Evolutionary conservation across 1,140 invertebrate genomes (phyloP).

Genomic region (Pachyrhynchus sulphureomaculatus): DNA sequence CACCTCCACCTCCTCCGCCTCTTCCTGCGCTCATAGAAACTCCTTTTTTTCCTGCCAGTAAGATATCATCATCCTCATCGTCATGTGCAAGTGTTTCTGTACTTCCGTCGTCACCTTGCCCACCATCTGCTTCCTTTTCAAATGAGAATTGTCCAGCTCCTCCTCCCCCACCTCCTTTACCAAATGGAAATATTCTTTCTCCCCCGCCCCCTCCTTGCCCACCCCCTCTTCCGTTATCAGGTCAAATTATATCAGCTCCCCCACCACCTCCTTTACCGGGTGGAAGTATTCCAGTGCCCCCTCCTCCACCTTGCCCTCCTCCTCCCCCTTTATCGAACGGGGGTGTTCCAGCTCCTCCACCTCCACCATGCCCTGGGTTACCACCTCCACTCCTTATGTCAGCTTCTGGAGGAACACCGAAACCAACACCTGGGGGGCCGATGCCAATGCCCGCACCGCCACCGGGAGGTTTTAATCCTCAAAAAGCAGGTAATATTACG

Average conservation of each 20-base stretch:
- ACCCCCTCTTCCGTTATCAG: too few relatives aligned
- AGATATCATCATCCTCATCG: too few relatives aligned
- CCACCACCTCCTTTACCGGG: neutral
- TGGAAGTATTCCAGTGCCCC: too few relatives aligned
- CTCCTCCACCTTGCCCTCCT: conserved; percentile 50
- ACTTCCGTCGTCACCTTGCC: conserved; percentile 1
- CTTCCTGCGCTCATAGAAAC: too few relatives aligned
- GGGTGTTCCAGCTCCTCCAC: conserved; percentile 2
- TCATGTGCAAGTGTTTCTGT: too few relatives aligned
- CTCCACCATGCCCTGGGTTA: conserved; percentile 30
- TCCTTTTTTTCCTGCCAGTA: too few relatives aligned
- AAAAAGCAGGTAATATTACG: conserved; percentile 69
- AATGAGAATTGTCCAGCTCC: too few relatives aligned
- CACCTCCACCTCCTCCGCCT: conserved; percentile 6
- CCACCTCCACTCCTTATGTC: conserved; percentile 45
- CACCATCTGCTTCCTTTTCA: too few relatives aligned
- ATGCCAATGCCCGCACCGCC: conserved; percentile 67
- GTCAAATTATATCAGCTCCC: too few relatives aligned
- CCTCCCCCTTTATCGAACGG: conserved; percentile 31
- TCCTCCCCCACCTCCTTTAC: neutral
- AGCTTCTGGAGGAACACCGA: conserved; percentile 39
- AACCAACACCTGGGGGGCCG: conserved; percentile 44
- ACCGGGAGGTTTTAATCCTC: conserved; percentile 72
- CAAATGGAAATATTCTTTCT: neutral
- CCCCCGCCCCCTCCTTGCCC: conserved; percentile 12